Evolutionary conservation across 92 coral and sea anemone genomes (phyloP).

Genomic region (Heteractis magnifica): DNA sequence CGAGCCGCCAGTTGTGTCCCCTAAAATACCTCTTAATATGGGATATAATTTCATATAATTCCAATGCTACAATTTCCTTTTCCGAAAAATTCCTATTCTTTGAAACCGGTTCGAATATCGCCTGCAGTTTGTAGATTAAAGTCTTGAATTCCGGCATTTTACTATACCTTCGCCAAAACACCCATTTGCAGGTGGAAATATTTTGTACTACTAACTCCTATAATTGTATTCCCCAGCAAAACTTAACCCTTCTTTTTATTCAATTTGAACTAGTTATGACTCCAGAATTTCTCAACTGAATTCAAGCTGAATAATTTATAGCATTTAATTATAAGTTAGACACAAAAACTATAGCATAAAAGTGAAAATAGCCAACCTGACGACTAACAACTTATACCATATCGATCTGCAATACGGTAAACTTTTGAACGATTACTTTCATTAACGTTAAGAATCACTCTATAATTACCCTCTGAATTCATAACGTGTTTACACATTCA

Average conservation of each 20-base stretch:
- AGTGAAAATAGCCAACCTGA: neutral
- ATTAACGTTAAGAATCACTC: slow-evolving; percentile 12
- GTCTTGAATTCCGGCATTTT: slow-evolving; percentile 12
- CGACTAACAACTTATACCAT: neutral
- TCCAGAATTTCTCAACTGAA: neutral
- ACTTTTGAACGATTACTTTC: neutral
- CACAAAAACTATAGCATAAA: neutral
- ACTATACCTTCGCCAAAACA: neutral
- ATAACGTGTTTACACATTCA: slow-evolving; percentile 8
- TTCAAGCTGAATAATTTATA: slow-evolving; percentile 25
- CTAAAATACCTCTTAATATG: neutral
- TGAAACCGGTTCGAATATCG: neutral
- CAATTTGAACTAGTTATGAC: slow-evolving; percentile 1
- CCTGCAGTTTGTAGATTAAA: slow-evolving; percentile 6
- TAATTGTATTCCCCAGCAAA: neutral
- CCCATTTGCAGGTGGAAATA: slow-evolving; percentile 6
- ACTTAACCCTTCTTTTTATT: neutral
- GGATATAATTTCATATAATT: slow-evolving; percentile 10
- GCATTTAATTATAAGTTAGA: slow-evolving; percentile 9
- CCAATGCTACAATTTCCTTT: slow-evolving; percentile 8
- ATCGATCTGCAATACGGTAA: slow-evolving; percentile 6
- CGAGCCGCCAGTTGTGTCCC: neutral
- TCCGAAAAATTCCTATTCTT: neutral
- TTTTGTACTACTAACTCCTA: neutral
- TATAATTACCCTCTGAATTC: slow-evolving; percentile 20